Evolutionary conservation across 2,888 invertebrate genomes (phyloP).

Genomic region (Apeira syringaria): DNA sequence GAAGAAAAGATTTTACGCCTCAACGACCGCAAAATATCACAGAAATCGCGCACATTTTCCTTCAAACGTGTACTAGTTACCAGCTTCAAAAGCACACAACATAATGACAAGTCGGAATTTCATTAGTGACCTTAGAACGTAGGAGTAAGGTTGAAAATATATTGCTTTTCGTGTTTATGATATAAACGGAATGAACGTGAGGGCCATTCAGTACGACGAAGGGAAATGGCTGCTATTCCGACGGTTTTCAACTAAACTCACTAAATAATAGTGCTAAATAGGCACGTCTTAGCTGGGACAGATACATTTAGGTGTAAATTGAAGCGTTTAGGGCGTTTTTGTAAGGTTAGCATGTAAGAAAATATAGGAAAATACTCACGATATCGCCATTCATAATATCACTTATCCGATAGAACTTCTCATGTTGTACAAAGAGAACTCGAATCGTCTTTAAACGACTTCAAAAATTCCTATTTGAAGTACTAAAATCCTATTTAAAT

Average conservation of each 20-base stretch:
- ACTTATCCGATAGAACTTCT: too few species aligned
- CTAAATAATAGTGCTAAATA: conserved; percentile 34
- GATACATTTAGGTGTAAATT: conserved; percentile 20
- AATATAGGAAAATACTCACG: too few species aligned
- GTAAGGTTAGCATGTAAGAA: neutral
- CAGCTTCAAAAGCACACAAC: conserved; percentile 22
- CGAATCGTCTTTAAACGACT: too few species aligned
- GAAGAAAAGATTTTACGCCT: conserved; percentile 31
- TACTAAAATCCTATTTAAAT: too few species aligned
- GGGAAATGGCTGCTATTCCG: conserved; percentile 46
- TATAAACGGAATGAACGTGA: conserved; percentile 34
- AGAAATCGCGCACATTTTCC: conserved; percentile 29
- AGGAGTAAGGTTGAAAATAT: conserved; percentile 17
- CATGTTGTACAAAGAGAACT: too few species aligned
- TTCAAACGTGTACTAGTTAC: conserved; percentile 27
- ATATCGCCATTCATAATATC: too few species aligned
- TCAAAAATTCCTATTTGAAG: too few species aligned
- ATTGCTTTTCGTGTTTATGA: conserved; percentile 16
- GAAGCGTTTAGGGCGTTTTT: conserved; percentile 2
- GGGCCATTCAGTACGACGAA: conserved; percentile 30
- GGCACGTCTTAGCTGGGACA: conserved; percentile 26
- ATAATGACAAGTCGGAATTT: conserved; percentile 18
- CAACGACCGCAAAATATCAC: conserved; percentile 25
- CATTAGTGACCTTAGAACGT: conserved; percentile 9
- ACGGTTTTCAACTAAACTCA: conserved; percentile 39